Base-by-base conservation (phyloP, 2,888 invertebrate genomes). In the Ectropis crepuscularia region DNA sequence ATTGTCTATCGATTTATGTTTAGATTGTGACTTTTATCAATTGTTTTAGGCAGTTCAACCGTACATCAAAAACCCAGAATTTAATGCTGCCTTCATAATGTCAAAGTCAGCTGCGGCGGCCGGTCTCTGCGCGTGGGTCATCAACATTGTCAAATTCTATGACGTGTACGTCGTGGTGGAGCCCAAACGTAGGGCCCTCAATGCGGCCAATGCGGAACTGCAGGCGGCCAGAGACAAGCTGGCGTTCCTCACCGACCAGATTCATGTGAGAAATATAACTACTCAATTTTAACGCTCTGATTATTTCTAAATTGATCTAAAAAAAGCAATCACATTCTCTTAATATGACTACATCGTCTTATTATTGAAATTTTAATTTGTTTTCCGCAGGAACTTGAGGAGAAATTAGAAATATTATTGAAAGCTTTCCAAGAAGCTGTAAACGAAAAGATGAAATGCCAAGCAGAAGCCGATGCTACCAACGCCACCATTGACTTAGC, bases 61-160 rank as follows among this genome's bases (percentile, higher is more conserved):
- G 12, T 95, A 95, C 80, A 87, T 94, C 11, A 94, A 93, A 74
- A 93, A 96, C 80, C 94, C 95, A 9, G 98, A 98, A 72, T 99
- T 99, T 84, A 95, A 95, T 72, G 95, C 97, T 0, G 97, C 97
- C 45, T 95, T 96, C 71, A 96, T 99, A 77, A 86, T 95, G 73
- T 94, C 95, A 0, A 99, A 99, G 88, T 99, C 98, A 0, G 94
- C 95, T 41, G 99, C 99, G 11, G 99, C 99, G 16, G 97, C 98
- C 58, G 97, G 99, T 36, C 92, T 99, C 7, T 98, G 98, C 81
- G 96, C 98, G 1, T 99, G 99, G 98, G 98, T 97, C 2, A 96
- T 98, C 72, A 99, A 99, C 87, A 98, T 99, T 71, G 94, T 97
- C 81, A 96, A 94, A 75, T 98, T 97, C 89, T 96, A 97, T 88